phyloP scores from a whole-genome alignment of 2,888 invertebrate species.

The Dendrolimus houi region DNA sequence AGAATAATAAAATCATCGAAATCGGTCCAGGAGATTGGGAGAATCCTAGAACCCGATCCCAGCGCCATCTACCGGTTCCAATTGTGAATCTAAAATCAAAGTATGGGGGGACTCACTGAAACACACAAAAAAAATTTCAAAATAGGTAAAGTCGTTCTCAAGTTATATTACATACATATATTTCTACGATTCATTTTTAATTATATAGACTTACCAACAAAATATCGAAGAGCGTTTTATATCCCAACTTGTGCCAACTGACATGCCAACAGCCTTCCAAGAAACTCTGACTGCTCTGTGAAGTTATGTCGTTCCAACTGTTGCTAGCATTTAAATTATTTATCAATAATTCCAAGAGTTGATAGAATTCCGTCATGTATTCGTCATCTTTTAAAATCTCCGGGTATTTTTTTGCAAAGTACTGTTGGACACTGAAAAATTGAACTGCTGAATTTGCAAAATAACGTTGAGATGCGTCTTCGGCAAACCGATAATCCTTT shows the following conservation, averaged over 20 bases:
- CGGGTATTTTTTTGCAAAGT: constrained; percentile 27
- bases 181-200: too few relatives aligned
- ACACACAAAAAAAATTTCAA: too few relatives aligned
- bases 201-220: constrained; percentile 19
- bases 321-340: constrained; percentile 36
- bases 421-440: constrained; percentile 26
- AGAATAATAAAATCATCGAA: too few relatives aligned
- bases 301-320: constrained; percentile 43
- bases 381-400: constrained; percentile 24
- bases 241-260: constrained; percentile 42
- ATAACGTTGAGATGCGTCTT: too few relatives aligned
- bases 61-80: too few relatives aligned
- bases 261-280: constrained; percentile 34
- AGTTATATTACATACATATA: too few relatives aligned
- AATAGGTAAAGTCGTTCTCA: too few relatives aligned
- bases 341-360: constrained; percentile 29
- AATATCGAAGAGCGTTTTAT: constrained; percentile 42
- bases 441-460: not conserved
- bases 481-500: too few relatives aligned
- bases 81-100: too few relatives aligned
- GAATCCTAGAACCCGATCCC: too few relatives aligned
- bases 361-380: constrained; percentile 26
- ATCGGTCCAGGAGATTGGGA: too few relatives aligned
- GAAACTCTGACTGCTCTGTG: constrained; percentile 24
- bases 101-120: too few relatives aligned